Conservation (phyloP, 1,140 invertebrate genomes). For the Cotesia chilonis region DNA sequence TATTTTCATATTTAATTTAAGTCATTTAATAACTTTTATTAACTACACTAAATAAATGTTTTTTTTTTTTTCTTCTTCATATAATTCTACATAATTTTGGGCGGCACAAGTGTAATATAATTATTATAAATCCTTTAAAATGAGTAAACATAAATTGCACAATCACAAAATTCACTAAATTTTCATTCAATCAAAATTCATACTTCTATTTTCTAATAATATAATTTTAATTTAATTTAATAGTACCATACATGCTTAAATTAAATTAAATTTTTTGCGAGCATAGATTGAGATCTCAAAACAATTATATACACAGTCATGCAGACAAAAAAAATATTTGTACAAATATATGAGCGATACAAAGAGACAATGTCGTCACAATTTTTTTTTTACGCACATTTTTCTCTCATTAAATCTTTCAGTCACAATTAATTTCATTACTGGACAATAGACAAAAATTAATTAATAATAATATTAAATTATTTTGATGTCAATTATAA, state of each 20-base stretch:
- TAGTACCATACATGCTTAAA: not conserved
- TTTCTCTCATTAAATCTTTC: no score
- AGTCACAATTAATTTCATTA: no score
- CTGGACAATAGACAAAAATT: no score
- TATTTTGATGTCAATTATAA: no score
- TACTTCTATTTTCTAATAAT: not conserved
- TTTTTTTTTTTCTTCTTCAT: conserved; percentile 24
- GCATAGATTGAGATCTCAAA: conserved; percentile 3
- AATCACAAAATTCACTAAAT: conserved; percentile 1
- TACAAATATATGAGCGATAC: conserved; percentile 1
- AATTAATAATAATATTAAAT: no score
- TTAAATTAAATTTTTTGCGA: not conserved
- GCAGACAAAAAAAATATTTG: conserved; percentile 12
- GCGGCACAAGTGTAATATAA: conserved; percentile 32
- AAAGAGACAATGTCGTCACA: not conserved
- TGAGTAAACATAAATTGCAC: conserved; percentile 34
- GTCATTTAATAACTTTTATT: conserved; percentile 9
- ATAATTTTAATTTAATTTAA: no score
- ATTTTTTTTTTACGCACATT: not conserved
- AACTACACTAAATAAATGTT: not conserved
- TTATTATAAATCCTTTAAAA: conserved; percentile 26
- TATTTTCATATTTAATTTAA: not conserved
- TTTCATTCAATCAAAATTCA: not conserved
- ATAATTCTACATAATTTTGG: conserved; percentile 31
- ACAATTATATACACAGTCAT: conserved; percentile 4